Base-by-base conservation (phyloP, 2,888 invertebrate species). In the Aphrophora alni region DNA sequence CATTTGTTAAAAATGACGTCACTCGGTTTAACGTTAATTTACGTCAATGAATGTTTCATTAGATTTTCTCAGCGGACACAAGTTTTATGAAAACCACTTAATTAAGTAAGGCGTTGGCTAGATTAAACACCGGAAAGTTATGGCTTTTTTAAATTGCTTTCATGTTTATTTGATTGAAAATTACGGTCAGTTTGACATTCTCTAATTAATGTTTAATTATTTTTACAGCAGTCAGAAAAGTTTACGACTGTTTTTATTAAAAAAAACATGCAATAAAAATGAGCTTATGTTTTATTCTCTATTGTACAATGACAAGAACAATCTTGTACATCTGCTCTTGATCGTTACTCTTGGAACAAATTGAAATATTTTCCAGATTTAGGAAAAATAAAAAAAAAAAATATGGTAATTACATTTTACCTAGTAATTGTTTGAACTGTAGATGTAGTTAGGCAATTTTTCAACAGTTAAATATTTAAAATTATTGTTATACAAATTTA, bases 11-110 rank as follows among this genome's bases (percentile, higher is more conserved):
- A 2, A 7, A 21, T 59, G 59, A 59, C 59, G 59, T 59, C 59
- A 59, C 4, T 3, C n/a, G 59, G 17, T 21, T 59, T 59, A 21
- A 21, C 59, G n/a, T 59, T 59, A 59, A 59, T 59, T 59, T 59
- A 21, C 59, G n/a, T 59, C 59, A 59, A 59, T 59, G 59, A 59
- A 59, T 59, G 59, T 59, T 59, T 59, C 59, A 59, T 59, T 59
- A 59, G 59, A 21, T 59, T n/a, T n/a, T 17, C 59, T 21, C 21
- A 21, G 59, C 59, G 59, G 59, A 3, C 59, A 21, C 1, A 59
- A 59, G 4, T 59, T 44, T 59, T 59, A 59, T 59, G 59, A 21
- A 59, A 59, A 59, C n/a, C 59, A 21, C 21, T 59, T 59, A 4
- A 59, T 59, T 59, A 59, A 59, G 59, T 5, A 17, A 59, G 59